Conservation (phyloP, 2,888 invertebrate species). For the Acanthosoma haemorrhoidale region DNA sequence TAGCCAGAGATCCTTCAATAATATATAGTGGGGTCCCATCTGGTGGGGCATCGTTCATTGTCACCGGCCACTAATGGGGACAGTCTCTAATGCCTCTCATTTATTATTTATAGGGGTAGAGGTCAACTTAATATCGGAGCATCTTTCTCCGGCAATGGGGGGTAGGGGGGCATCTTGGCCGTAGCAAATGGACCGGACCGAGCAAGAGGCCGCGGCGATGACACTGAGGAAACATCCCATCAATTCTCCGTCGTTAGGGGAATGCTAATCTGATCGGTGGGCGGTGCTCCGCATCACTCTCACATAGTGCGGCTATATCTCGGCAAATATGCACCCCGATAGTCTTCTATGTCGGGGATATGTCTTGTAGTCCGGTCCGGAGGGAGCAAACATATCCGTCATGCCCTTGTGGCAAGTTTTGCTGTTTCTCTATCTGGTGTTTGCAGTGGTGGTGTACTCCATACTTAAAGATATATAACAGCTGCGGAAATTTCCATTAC, state of each 20-base stretch:
- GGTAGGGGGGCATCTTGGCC: constrained; percentile 1
- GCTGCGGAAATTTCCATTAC: too few relatives aligned
- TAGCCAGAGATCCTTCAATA: neutral
- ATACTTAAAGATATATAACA: too few relatives aligned
- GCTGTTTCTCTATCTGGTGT: too few relatives aligned
- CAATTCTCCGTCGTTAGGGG: too few relatives aligned
- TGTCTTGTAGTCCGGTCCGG: neutral
- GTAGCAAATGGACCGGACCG: constrained; percentile 3
- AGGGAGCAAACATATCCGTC: neutral
- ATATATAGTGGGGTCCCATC: neutral
- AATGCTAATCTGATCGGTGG: constrained; percentile 12
- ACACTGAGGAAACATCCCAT: neutral
- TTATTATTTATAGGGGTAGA: constrained; percentile 20
- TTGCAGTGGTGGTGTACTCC: too few relatives aligned
- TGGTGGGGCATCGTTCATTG: neutral
- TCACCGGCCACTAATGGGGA: neutral
- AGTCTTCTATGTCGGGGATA: neutral
- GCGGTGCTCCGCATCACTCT: neutral
- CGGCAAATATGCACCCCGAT: neutral
- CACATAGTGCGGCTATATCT: neutral
- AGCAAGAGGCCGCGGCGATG: constrained; percentile 3
- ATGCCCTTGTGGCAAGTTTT: too few relatives aligned
- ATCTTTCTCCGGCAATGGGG: constrained; percentile 16
- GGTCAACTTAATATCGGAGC: constrained; percentile 22
- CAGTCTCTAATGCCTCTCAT: neutral